phyloP scores from a whole-genome alignment of 2,888 invertebrate genomes.

The Nomada ruficornis region DNA sequence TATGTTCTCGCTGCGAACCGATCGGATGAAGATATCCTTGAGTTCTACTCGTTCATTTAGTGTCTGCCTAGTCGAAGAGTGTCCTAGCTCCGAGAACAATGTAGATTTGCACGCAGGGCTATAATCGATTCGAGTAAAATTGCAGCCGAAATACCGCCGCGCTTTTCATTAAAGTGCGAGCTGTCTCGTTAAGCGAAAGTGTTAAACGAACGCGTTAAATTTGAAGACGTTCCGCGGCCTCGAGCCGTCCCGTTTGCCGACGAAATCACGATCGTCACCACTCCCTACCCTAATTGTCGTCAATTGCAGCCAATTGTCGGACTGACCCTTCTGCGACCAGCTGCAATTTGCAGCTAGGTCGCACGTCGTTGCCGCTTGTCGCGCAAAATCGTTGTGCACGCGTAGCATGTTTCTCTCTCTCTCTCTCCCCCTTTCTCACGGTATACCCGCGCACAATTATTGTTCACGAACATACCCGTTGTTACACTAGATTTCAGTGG shows the following conservation, averaged over 20 bases:
- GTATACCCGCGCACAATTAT: slow-evolving; percentile 41
- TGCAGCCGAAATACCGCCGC: slow-evolving; percentile 1
- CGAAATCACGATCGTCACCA: slow-evolving; percentile 77
- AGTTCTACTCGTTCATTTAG: neutral
- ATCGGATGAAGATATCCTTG: slow-evolving; percentile 45
- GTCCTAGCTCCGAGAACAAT: neutral
- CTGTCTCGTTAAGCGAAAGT: slow-evolving; percentile 49
- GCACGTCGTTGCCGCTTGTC: slow-evolving; percentile 46
- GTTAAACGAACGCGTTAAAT: slow-evolving; percentile 35
- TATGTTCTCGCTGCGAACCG: slow-evolving; percentile 27
- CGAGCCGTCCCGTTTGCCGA: slow-evolving; percentile 27
- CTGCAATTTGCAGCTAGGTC: slow-evolving; percentile 57
- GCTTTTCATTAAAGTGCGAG: slow-evolving; percentile 27
- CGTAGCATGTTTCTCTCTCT: neutral
- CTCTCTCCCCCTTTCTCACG: neutral
- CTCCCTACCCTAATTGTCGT: slow-evolving; percentile 79
- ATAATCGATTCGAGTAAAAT: slow-evolving; percentile 16
- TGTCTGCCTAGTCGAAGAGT: neutral
- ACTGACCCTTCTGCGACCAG: slow-evolving; percentile 43
- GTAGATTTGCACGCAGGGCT: slow-evolving; percentile 6
- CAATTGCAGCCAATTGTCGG: slow-evolving; percentile 73
- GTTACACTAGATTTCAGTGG: slow-evolving; percentile 15
- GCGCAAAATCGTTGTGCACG: slow-evolving; percentile 58
- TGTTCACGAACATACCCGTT: slow-evolving; percentile 20
- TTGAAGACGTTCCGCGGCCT: slow-evolving; percentile 19